Percentiles rank a stretch among this genome's conserved stretches.
Conservation (phyloP, 2,113 vertebrate genomes). For the Amblyornis subalaris region DNA sequence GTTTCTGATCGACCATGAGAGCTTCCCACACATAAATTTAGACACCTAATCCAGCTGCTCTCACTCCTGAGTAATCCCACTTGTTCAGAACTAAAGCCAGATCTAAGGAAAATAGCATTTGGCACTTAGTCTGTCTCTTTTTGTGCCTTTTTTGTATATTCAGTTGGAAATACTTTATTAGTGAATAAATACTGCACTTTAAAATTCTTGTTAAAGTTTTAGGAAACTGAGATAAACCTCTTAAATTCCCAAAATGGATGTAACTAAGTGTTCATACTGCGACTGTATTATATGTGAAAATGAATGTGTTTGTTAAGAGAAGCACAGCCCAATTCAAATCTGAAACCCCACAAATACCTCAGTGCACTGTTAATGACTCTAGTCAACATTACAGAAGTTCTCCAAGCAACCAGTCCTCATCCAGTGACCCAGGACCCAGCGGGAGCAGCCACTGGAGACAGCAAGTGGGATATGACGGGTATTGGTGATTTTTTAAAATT, state of each 20-base stretch:
- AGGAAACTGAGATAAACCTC: background rate
- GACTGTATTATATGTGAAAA: background rate
- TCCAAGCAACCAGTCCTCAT: constrained; percentile 96
- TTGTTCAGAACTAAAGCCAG: background rate
- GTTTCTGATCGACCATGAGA: background rate
- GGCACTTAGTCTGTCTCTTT: background rate
- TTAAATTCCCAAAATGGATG: background rate
- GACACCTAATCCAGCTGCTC: background rate
- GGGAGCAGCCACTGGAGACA: constrained; percentile 90
- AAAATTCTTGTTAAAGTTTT: background rate
- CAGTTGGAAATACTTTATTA: background rate
- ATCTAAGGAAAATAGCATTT: background rate
- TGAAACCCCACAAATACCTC: constrained; percentile 57
- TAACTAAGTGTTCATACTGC: background rate
- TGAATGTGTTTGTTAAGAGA: background rate
- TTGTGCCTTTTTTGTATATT: background rate
- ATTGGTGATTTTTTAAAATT: background rate
- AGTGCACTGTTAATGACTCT: constrained; percentile 68
- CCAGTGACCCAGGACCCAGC: constrained; percentile 91
- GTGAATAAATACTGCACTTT: background rate
- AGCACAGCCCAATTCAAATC: constrained; percentile 36
- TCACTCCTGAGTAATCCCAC: background rate
- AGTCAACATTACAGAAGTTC: constrained; percentile 86
- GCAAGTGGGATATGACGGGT: constrained; percentile 90
- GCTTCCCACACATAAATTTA: background rate